Evolutionary conservation across 2,888 invertebrate genomes (phyloP), one percentile per base, ranked within the genome.

Genomic region (Agonopterix alstromeriana): DNA sequence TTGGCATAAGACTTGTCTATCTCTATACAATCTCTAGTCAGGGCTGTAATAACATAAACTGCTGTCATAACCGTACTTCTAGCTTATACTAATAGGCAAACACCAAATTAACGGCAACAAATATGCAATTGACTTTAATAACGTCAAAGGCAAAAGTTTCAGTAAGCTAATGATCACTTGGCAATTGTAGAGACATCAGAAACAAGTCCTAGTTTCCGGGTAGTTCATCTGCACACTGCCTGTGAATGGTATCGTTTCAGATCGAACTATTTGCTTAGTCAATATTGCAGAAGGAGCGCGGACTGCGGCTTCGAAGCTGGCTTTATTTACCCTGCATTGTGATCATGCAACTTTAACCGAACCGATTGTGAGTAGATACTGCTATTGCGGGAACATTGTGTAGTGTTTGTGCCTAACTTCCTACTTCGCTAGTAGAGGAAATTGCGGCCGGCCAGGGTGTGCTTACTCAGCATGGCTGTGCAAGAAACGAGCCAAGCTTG

Each of bases 341-440:
- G 74, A 77, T 77, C 77, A 78, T 80, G 73, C 77, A 82, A 82
- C 67, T 82, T 84, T 82, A 81, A 82, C 79, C 69, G 70, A 73
- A 67, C 70, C 71, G 65, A 77, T 78, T 78, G 76, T 74, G 63
- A 70, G 70, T 70, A 65, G 75, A 82, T 82, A 80, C 80, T 70
- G 75, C 69, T 67, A 60, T 59, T 61, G 61, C 60, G 38, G 10
- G 5, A 10, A 5, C n/a, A 38, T 65, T 66, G 58, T 65, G 66
- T 66, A 70, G 64, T 68, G 58, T 63, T 60, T 65, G 57, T 51
- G 45, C 41, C 35, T 40, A 48, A 45, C 41, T 42, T 60, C 54
- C 57, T 63, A 60, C 55, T 53, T 60, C 58, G 58, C 53, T 53
- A 55, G 53, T 56, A 60, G 61, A 79, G 86, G 85, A 87, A 87